Evolutionary conservation across 2,113 vertebrate genomes (phyloP).

Genomic region (Telmatochromis sp.): DNA sequence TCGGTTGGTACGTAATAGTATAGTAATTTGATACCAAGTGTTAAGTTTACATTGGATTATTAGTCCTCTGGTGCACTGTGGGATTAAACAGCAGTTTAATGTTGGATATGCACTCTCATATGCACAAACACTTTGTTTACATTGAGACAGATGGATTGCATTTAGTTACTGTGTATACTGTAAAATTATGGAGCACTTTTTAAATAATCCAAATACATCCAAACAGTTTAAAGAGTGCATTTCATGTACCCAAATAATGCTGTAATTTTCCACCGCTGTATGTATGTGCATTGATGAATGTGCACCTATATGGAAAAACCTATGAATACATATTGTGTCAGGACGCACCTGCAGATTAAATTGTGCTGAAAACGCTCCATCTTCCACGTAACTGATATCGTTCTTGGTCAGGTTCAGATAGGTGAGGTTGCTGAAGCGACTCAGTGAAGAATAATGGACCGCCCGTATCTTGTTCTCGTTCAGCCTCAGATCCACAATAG

Average conservation of each 20-base stretch:
- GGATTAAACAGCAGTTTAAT: not conserved
- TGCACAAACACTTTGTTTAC: not conserved
- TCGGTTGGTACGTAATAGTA: not conserved
- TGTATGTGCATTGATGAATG: not conserved
- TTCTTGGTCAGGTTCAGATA: conserved; percentile 99
- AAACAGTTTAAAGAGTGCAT: not conserved
- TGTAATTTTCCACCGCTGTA: not conserved
- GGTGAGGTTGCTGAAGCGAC: conserved; percentile 96
- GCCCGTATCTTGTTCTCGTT: conserved; percentile 97
- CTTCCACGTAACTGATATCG: conserved; percentile 93
- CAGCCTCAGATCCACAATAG: conserved; percentile 92
- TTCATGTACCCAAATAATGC: not conserved
- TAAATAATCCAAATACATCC: not conserved
- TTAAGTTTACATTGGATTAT: not conserved
- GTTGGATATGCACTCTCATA: not conserved
- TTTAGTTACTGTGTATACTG: not conserved
- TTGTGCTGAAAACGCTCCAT: conserved; percentile 93
- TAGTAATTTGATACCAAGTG: not conserved
- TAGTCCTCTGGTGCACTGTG: not conserved
- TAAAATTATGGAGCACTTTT: not conserved
- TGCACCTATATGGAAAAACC: not conserved
- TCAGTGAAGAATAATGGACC: conserved; percentile 89
- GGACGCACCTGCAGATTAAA: conserved; percentile 80
- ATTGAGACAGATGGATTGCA: not conserved
- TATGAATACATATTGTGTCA: not conserved